Percentiles rank a stretch among this genome's conserved stretches.
Conservation (phyloP, 2,797 vertebrate species). For the Champsocephalus gunnari region DNA sequence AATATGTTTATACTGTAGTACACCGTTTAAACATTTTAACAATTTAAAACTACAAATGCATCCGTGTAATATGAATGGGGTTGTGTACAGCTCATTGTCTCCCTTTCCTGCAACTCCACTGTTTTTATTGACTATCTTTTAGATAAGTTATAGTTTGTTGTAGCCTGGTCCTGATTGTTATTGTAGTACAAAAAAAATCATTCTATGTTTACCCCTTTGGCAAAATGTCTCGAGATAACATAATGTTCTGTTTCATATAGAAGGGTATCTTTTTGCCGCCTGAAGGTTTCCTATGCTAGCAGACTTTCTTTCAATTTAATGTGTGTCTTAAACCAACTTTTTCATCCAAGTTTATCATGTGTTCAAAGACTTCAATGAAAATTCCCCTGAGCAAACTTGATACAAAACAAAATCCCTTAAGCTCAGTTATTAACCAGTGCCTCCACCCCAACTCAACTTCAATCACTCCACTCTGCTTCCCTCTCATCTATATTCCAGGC, state of each 20-base stretch:
- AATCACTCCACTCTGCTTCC: conserved; percentile 19
- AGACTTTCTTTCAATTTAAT: conserved; percentile 1
- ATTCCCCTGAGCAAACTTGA: conserved; percentile 4
- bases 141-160: neutral
- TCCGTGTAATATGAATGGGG: no score
- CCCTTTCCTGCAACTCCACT: no score
- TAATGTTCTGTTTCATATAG: neutral
- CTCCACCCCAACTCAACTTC: neutral
- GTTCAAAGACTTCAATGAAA: conserved; percentile 1
- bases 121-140: neutral
- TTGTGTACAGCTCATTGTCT: no score
- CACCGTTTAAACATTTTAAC: no score
- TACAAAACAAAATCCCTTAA: conserved; percentile 10
- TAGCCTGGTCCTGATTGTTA: neutral
- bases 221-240: conserved; percentile 13
- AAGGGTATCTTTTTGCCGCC: neutral
- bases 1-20: no score
- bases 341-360: conserved; percentile 9
- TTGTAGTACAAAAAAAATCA: neutral
- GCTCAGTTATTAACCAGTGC: conserved; percentile 17
- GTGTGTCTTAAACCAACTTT: conserved; percentile 1
- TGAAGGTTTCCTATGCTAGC: conserved; percentile 2
- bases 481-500: conserved; percentile 56
- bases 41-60: no score
- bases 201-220: conserved; percentile 6